These are phyloP conservation scores for Patella vulgata DNA, from an alignment of 1,140 invertebrate species.

Conservation along the genomic window DNA sequence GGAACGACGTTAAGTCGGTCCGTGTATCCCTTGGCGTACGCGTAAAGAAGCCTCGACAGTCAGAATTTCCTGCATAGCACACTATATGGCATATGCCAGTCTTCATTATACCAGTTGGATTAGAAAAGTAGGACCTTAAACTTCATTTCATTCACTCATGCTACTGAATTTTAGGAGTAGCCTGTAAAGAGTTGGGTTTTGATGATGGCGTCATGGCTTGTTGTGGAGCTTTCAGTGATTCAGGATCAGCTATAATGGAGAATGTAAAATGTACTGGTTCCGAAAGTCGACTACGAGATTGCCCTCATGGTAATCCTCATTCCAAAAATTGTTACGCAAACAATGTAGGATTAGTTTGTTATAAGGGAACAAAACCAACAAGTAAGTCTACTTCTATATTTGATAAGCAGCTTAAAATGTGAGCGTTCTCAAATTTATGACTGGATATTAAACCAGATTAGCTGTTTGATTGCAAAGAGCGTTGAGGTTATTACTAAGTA, in stretches of 20 bases:
- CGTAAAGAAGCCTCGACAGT: too few relatives aligned
- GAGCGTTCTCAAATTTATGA: too few relatives aligned
- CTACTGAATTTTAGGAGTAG: constrained; percentile 45
- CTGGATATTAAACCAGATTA: too few relatives aligned
- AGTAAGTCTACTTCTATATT: constrained; percentile 5
- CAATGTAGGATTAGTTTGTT: constrained; percentile 47
- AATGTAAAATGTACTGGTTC: constrained; percentile 42
- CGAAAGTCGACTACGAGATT: constrained; percentile 40
- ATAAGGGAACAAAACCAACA: constrained; percentile 33
- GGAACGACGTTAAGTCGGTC: too few relatives aligned
- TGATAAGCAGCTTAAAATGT: background rate
- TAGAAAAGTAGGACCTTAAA: too few relatives aligned
- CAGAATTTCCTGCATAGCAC: too few relatives aligned
- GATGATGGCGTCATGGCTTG: constrained; percentile 38
- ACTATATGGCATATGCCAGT: too few relatives aligned
- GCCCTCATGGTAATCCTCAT: constrained; percentile 5
- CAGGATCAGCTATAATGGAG: constrained; percentile 17
- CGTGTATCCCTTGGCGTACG: too few relatives aligned
- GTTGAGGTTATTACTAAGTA: too few relatives aligned
- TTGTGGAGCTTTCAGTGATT: constrained; percentile 32
- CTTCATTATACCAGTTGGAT: too few relatives aligned
- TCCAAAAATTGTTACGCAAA: constrained; percentile 26
- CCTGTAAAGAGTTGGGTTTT: constrained; percentile 49
- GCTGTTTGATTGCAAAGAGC: too few relatives aligned
- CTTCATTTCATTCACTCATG: background rate